These are phyloP conservation scores for Nematolebias whitei DNA, from an alignment of 2,113 vertebrate genomes.

Conservation along the genomic window DNA sequence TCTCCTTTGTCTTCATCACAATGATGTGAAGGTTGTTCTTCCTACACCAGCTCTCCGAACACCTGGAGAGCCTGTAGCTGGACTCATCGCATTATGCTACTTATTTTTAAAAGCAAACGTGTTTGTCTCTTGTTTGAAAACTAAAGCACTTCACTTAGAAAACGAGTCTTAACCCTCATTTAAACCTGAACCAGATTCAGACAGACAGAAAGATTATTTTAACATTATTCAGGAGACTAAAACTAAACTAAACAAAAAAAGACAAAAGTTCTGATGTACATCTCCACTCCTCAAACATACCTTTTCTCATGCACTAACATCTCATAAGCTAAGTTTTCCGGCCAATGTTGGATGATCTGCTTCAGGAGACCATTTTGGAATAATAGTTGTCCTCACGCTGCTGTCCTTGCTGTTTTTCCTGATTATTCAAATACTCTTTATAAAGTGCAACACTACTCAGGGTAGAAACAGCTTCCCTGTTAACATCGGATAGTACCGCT, in stretches of 20 bases:
- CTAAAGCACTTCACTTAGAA: too few species aligned
- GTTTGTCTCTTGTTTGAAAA: too few species aligned
- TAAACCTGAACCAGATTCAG: too few species aligned
- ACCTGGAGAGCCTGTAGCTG: too few species aligned
- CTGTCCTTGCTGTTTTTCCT: slow-evolving; percentile 2
- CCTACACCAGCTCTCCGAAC: too few species aligned
- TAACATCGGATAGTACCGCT: neutral
- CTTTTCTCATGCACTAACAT: slow-evolving; percentile 11
- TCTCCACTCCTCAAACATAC: slow-evolving; percentile 21
- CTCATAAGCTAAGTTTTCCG: slow-evolving; percentile 12
- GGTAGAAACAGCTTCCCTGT: slow-evolving; percentile 6
- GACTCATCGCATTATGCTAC: too few species aligned
- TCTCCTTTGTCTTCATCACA: too few species aligned
- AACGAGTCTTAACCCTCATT: too few species aligned
- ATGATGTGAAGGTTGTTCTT: too few species aligned
- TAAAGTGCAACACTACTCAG: slow-evolving; percentile 10
- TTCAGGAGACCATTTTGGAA: slow-evolving; percentile 30
- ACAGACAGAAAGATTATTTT: too few species aligned
- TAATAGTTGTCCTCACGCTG: slow-evolving; percentile 22
- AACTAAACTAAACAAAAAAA: neutral
- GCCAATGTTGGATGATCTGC: slow-evolving; percentile 28
- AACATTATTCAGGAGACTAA: neutral
- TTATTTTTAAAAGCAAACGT: too few species aligned
- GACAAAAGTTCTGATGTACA: neutral
- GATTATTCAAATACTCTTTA: slow-evolving; percentile 27